phyloP scores from a whole-genome alignment of 2,888 invertebrate species.

The Tortrix viridana region DNA sequence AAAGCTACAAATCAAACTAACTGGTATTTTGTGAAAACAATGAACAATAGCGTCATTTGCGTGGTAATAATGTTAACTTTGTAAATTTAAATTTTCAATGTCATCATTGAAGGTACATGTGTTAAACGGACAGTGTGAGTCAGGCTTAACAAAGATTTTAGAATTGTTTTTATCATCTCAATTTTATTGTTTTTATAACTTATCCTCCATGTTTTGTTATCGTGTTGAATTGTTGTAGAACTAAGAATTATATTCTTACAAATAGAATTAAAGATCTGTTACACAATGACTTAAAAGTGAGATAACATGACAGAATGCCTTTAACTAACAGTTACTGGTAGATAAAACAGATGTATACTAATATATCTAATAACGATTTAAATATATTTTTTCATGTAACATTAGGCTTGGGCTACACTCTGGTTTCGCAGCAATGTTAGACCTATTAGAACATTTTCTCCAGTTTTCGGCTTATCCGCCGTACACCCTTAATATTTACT shows the following conservation, averaged over 20 bases:
- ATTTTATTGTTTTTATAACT: slow-evolving; percentile 32
- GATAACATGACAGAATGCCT: slow-evolving; percentile 64
- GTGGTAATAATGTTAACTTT: no score
- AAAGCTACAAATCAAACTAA: no score
- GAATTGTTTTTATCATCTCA: slow-evolving; percentile 32
- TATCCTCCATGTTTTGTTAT: slow-evolving; percentile 34
- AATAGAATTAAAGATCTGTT: slow-evolving; percentile 66
- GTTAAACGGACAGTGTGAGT: slow-evolving; percentile 1
- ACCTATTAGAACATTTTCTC: neutral
- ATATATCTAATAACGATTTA: slow-evolving; percentile 44
- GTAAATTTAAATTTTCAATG: no score
- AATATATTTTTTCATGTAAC: slow-evolving; percentile 66
- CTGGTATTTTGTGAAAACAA: no score
- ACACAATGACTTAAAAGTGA: slow-evolving; percentile 51
- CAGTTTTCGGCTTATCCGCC: neutral
- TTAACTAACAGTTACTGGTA: slow-evolving; percentile 37
- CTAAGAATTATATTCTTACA: slow-evolving; percentile 23
- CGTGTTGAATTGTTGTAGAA: slow-evolving; percentile 38
- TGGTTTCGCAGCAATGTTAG: neutral
- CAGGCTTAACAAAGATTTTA: slow-evolving; percentile 17
- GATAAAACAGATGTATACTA: slow-evolving; percentile 35
- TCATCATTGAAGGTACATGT: neutral
- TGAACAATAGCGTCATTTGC: no score
- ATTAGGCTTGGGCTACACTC: slow-evolving; percentile 36
- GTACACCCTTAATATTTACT: neutral